These are phyloP conservation scores for Drosophila lini DNA, from an alignment of 1,140 invertebrate genomes.

Conservation along the genomic window DNA sequence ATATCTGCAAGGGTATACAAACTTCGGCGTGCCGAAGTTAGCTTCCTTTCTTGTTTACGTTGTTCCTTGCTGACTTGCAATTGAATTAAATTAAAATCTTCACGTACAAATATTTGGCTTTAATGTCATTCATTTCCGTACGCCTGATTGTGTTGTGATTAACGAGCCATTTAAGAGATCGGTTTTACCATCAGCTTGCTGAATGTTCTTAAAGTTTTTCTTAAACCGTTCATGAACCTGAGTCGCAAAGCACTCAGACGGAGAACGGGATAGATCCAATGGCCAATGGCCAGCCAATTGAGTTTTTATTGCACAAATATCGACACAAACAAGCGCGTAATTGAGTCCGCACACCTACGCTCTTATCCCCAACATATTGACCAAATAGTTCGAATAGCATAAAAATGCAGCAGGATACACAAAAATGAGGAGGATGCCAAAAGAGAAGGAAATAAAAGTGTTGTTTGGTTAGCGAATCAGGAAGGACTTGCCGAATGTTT, in stretches of 20 bases:
- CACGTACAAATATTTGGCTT: slow-evolving; percentile 55
- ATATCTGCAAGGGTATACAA: no score
- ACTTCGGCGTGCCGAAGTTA: no score
- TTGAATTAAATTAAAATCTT: slow-evolving; percentile 56
- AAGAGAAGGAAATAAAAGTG: slow-evolving; percentile 54
- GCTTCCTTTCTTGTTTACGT: no score
- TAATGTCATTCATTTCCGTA: slow-evolving; percentile 40
- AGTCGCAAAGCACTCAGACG: not conserved
- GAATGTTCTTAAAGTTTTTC: slow-evolving; percentile 22
- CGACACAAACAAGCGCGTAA: slow-evolving; percentile 66
- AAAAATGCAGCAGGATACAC: slow-evolving; percentile 61
- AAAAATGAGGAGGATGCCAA: slow-evolving; percentile 59
- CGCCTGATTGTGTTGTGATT: slow-evolving; percentile 38
- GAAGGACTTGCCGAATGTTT: not conserved
- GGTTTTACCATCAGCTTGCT: slow-evolving; percentile 31
- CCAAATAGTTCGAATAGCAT: slow-evolving; percentile 51
- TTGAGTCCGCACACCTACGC: slow-evolving; percentile 56
- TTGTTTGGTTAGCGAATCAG: slow-evolving; percentile 48
- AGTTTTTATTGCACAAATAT: slow-evolving; percentile 72
- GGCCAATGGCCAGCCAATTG: slow-evolving; percentile 53
- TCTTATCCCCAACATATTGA: not conserved
- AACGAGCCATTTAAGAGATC: slow-evolving; percentile 36
- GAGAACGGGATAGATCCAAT: not conserved
- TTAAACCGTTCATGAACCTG: not conserved
- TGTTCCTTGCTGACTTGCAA: slow-evolving; percentile 32